phyloP scores from a whole-genome alignment of 1,140 invertebrate genomes.

The Anastatus disparis region DNA sequence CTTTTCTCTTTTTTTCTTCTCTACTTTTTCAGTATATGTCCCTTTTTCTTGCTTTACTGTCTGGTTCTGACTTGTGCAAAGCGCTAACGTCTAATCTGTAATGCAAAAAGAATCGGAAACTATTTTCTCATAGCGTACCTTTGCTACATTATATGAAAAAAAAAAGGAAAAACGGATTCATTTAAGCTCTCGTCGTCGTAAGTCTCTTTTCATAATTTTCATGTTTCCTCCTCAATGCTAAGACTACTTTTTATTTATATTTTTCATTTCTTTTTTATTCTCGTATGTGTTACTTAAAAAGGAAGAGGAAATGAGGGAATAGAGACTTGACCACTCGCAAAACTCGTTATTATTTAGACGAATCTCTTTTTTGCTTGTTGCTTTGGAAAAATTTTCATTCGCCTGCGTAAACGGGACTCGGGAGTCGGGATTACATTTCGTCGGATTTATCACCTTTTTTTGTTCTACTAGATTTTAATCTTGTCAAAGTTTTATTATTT shows the following conservation, averaged over 20 bases:
- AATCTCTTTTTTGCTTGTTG: slow-evolving; percentile 21
- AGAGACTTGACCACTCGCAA: slow-evolving; percentile 3
- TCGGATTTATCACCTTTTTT: too few relatives aligned
- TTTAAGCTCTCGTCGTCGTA: background rate
- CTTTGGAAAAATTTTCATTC: slow-evolving; percentile 17
- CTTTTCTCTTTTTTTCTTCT: slow-evolving; percentile 20
- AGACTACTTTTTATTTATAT: slow-evolving; percentile 32
- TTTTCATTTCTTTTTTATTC: too few relatives aligned
- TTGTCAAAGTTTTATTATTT: background rate
- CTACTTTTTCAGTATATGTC: slow-evolving; percentile 27
- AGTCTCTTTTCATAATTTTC: slow-evolving; percentile 31
- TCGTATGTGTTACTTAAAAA: slow-evolving; percentile 14
- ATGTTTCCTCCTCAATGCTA: slow-evolving; percentile 12
- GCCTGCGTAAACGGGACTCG: background rate
- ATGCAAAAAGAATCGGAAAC: slow-evolving; percentile 42
- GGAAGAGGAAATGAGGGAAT: background rate
- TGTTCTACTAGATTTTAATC: too few relatives aligned
- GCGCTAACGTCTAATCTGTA: slow-evolving; percentile 39
- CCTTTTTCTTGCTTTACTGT: background rate
- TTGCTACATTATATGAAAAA: background rate
- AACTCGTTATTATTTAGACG: slow-evolving; percentile 42
- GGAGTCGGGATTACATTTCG: background rate
- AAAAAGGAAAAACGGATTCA: too few relatives aligned
- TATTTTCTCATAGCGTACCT: slow-evolving; percentile 13
- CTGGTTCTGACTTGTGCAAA: background rate